Conservation (phyloP, 1,140 invertebrate genomes). For the Holotrichia oblita region DNA sequence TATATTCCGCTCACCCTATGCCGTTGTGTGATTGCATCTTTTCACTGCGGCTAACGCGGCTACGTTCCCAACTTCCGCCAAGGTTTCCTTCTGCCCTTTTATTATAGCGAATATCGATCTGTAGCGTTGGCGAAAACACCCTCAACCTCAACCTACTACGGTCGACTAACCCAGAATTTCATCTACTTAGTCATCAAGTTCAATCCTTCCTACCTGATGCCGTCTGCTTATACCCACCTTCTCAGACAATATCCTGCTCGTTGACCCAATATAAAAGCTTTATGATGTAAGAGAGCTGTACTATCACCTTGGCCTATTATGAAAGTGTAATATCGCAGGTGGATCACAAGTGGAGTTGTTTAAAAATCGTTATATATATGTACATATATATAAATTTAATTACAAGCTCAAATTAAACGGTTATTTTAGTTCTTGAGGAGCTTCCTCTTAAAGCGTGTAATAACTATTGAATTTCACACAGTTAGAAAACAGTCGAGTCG, state of each 20-base stretch:
- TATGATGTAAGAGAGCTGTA: not conserved
- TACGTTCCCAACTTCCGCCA: not conserved
- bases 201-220: not conserved
- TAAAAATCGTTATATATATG: too few species aligned
- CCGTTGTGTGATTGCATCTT: too few species aligned
- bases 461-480: too few species aligned
- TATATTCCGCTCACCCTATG: too few species aligned
- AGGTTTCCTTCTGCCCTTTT: not conserved
- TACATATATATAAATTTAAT: too few species aligned
- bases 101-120: slow-evolving; percentile 5
- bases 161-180: not conserved
- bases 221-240: not conserved
- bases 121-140: not conserved
- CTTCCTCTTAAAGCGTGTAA: too few species aligned
- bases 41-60: not conserved
- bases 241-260: not conserved
- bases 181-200: slow-evolving; percentile 2
- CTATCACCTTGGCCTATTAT: not conserved
- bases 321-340: too few species aligned
- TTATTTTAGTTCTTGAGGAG: too few species aligned
- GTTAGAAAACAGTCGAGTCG: too few species aligned
- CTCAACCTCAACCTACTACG: not conserved
- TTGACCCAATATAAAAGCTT: not conserved
- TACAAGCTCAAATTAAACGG: too few species aligned
- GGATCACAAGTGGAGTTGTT: too few species aligned